Evolutionary conservation across 2,113 vertebrate species (phyloP).

Genomic region (Petrocephalus microphthalmus): DNA sequence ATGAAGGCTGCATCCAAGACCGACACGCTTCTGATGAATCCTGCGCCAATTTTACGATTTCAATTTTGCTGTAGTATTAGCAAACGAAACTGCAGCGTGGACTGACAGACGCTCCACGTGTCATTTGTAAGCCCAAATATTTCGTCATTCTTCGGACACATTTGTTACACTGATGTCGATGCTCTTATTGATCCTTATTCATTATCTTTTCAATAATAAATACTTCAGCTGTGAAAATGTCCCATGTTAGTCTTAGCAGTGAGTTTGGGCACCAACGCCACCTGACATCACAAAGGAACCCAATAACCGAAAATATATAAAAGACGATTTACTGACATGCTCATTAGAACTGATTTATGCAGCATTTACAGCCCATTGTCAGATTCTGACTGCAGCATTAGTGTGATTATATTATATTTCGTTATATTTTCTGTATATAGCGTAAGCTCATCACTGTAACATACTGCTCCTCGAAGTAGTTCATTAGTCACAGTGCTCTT

Average conservation of each 20-base stretch:
- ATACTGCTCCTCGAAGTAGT: neutral
- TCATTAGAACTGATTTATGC: neutral
- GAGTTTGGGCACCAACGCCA: neutral
- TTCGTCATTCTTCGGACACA: neutral
- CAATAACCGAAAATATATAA: neutral
- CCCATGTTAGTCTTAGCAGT: neutral
- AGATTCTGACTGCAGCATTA: neutral
- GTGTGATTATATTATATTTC: neutral
- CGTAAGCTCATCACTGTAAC: slow-evolving; percentile 1
- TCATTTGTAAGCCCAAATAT: slow-evolving; percentile 18
- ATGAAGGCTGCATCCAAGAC: slow-evolving; percentile 31
- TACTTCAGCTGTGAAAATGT: neutral
- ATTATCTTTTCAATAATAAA: neutral
- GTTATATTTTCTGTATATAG: neutral
- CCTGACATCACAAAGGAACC: neutral
- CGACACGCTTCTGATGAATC: slow-evolving; percentile 14
- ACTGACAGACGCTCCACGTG: slow-evolving; percentile 27
- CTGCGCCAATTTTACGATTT: slow-evolving; percentile 33
- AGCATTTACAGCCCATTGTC: neutral
- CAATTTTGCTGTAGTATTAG: slow-evolving; percentile 21
- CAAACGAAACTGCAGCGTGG: slow-evolving; percentile 17
- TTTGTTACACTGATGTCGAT: neutral
- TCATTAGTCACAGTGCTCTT: slow-evolving; percentile 1
- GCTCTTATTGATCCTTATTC: neutral
- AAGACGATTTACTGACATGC: neutral